Conservation (phyloP, 2,888 invertebrate genomes). For the Ornithoptera priamus region DNA sequence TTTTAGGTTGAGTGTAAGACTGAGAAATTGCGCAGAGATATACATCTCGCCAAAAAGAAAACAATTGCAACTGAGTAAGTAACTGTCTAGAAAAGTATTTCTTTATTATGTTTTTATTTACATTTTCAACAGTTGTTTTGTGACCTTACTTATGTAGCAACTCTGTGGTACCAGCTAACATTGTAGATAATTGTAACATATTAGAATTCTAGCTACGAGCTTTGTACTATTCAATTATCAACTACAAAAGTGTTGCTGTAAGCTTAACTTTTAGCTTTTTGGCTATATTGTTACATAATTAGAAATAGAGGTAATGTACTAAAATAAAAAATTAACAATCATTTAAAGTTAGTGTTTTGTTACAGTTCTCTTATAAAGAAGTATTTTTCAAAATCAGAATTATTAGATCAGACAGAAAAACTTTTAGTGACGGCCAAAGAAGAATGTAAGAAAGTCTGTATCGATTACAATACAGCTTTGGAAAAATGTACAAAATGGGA, state of each 20-base stretch:
- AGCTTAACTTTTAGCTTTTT: too few species aligned
- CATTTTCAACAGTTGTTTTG: background rate
- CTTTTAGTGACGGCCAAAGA: slow-evolving; percentile 46
- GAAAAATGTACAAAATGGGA: slow-evolving; percentile 49
- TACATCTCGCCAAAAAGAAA: slow-evolving; percentile 51
- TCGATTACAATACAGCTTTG: slow-evolving; percentile 48
- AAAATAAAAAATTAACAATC: background rate
- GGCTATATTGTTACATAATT: too few species aligned
- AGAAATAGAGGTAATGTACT: background rate
- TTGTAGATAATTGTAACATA: too few species aligned
- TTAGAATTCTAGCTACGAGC: too few species aligned
- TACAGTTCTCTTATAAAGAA: slow-evolving; percentile 52
- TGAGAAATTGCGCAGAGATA: slow-evolving; percentile 42
- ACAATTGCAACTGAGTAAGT: slow-evolving; percentile 56
- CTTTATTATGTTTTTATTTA: background rate
- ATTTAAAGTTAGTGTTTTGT: slow-evolving; percentile 26
- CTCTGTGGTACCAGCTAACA: too few species aligned
- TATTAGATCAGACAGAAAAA: slow-evolving; percentile 44
- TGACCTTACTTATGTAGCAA: background rate
- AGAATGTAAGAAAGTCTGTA: slow-evolving; percentile 53
- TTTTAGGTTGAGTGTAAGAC: slow-evolving; percentile 39
- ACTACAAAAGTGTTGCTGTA: too few species aligned
- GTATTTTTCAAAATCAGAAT: slow-evolving; percentile 44
- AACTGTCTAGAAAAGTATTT: background rate
- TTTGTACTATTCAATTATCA: too few species aligned